Evolutionary conservation across 1,140 invertebrate genomes (phyloP), one percentile per base, ranked within the genome.

Genomic region (Meloidogyne exigua): DNA sequence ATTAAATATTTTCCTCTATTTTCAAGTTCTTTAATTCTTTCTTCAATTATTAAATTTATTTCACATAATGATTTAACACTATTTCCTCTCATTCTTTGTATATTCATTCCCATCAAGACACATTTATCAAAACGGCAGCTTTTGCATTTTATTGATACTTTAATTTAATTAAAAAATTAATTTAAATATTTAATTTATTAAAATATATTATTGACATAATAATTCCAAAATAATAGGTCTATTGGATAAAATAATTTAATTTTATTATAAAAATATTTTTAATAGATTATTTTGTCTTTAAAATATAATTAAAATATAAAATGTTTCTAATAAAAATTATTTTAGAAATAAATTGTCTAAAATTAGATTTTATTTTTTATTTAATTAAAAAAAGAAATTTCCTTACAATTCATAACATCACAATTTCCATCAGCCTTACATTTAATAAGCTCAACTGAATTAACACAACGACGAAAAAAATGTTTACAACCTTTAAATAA

Each of bases 401-500:
- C n/a, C n/a, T 28, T 25, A 69, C 68, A 26, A 23, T 69, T 69
- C n/a, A 23, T 69, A 49, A 32, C 2, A 13, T 69, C 28, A 49
- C 68, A 69, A 12, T 69, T 25, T 69, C 28, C 68, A 13, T 28
- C 23, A 32, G 13, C 13, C 3, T 39, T 69, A 49, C 68, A 69
- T 23, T 23, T 69, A 49, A 44, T 36, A 23, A 49, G 18, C 3
- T 18, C 44, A 15, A 36, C 11, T 49, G 23, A 23, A 23, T 12
- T 44, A 69, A 69, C 12, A 44, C 36, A 67, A 18, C 65, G 65
- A n/a, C 65, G 65, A 67, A 67, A 67, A 9, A 67, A 67, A 39
- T 67, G 66, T 69, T 69, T 69, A 13, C 68, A 69, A 23, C 36
- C 68, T 69, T 23, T 44, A n/a, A n/a, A n/a, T n/a, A n/a, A n/a